phyloP scores from a whole-genome alignment of 92 coral and sea anemone species.

The Porites lobata region DNA sequence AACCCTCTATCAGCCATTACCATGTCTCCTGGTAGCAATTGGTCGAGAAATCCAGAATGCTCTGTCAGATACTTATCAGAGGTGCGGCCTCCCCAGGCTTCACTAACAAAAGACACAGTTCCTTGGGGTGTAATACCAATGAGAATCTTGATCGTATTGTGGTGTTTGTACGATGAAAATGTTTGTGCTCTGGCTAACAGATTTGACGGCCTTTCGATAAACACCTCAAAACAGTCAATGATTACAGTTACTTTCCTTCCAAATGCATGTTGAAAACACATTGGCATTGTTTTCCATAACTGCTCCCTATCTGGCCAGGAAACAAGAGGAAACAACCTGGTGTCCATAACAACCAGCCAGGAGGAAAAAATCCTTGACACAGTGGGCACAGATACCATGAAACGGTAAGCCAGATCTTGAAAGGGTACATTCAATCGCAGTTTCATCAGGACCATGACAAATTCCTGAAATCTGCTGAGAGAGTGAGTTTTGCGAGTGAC shows the following conservation, averaged over 20 bases:
- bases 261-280: constrained; percentile 59
- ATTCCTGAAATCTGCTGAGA: constrained; percentile 51
- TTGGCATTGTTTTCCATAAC: constrained; percentile 75
- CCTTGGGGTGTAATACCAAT: constrained; percentile 78
- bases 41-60: constrained; percentile 30
- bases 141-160: constrained; percentile 63
- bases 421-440: constrained; percentile 50
- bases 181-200: constrained; percentile 68
- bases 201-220: constrained; percentile 60
- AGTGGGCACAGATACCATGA: constrained; percentile 34
- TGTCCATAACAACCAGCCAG: constrained; percentile 58
- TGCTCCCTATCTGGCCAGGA: constrained; percentile 75
- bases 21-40: constrained; percentile 50
- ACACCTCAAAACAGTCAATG: constrained; percentile 71
- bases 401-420: constrained; percentile 58
- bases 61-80: constrained; percentile 41
- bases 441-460: constrained; percentile 49
- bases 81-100: constrained; percentile 62
- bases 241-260: constrained; percentile 59
- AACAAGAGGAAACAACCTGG: constrained; percentile 44
- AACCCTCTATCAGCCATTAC: constrained; percentile 69
- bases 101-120: constrained; percentile 57
- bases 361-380: constrained; percentile 49
- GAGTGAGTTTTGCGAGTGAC: constrained; percentile 38
- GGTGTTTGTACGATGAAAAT: constrained; percentile 60